A percentile compares a stretch with the other conserved stretches of the same genome.
Evolutionary conservation across 2,797 vertebrate genomes (phyloP).

Genomic region (Diplodus puntazzo): DNA sequence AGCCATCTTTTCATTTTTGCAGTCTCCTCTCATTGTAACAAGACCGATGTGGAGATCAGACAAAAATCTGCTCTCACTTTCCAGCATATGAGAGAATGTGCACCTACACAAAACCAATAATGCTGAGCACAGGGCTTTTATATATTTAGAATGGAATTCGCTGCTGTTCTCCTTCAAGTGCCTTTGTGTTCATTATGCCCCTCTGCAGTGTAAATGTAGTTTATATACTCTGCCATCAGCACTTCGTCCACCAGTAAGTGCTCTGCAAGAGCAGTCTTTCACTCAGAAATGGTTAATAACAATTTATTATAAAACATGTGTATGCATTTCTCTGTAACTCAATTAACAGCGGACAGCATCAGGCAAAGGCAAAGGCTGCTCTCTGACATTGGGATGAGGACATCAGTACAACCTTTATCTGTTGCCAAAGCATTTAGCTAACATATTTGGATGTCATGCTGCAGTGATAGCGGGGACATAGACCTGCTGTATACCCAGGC

Average conservation of each 20-base stretch:
- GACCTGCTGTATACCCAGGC: conserved; percentile 21
- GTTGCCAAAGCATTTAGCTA: conserved; percentile 47
- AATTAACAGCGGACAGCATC: conserved; percentile 42
- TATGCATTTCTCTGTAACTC: conserved; percentile 33
- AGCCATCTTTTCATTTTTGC: conserved; percentile 5
- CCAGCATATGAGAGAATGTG: conserved; percentile 5
- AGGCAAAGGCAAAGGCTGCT: conserved; percentile 20
- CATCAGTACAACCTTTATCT: conserved; percentile 39
- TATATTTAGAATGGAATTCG: conserved; percentile 56
- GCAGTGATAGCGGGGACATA: conserved; percentile 38
- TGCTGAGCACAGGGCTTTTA: conserved; percentile 56
- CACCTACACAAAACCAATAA: conserved; percentile 54
- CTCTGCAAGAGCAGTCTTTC: conserved; percentile 43
- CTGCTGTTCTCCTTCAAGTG: conserved; percentile 50
- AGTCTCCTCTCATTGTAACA: conserved; percentile 9
- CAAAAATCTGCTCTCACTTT: conserved; percentile 21
- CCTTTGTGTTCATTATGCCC: conserved; percentile 57
- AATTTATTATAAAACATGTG: conserved; percentile 24
- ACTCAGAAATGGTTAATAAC: conserved; percentile 25
- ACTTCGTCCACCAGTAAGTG: conserved; percentile 48
- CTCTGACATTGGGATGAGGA: conserved; percentile 40
- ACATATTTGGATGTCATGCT: conserved; percentile 43
- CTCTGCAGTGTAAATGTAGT: conserved; percentile 43
- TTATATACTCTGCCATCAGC: conserved; percentile 56
- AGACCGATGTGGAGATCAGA: conserved; percentile 22